Evolutionary conservation across 64 coral and sea anemone species (phyloP), one percentile per base, ranked within the genome.

Genomic region (Catalaphyllia jardinei): DNA sequence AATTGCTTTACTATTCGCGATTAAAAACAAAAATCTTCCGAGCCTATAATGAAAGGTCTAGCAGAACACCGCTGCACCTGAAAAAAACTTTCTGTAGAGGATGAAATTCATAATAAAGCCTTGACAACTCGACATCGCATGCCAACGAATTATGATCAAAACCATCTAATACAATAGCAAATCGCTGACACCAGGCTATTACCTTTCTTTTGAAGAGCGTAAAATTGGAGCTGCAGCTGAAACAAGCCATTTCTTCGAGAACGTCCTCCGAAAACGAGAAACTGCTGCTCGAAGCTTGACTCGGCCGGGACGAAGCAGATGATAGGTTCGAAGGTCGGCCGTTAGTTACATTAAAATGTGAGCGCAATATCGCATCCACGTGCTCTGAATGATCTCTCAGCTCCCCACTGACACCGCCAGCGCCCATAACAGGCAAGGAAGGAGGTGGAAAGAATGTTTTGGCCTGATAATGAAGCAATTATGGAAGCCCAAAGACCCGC

Each of bases 401-500:
- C 79, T 97, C 95, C 67, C 95, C 95, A 88, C 75, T 91, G 60
- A 97, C 73, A 80, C 95, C 95, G 83, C 95, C 95, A 93, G 95
- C 87, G 79, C 95, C 95, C 95, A 97, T 97, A 83, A 88, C 78
- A 73, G 31, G 80, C 79, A 52, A 78, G 9, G 46, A 86, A 62
- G 75, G 20, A 86, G 62, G 29, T 24, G 22, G 22, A 83, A 83
- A 62, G 25, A 33, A 30, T 69, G 35, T 90, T 55, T 61, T 8
- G 3, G 67, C 50, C 27, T 50, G 65, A 89, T 77, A 93, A 93
- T 89, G 35, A 84, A 57, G 60, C 31, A 63, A 30, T 57, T 57
- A 65, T 69, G 7, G 19, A 83, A 83, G 60, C 31, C n/a, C 18
- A 63, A 64, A 33, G 25, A 11, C 10, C 24, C 5, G 11, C 24